phyloP scores from a whole-genome alignment of 2,888 invertebrate genomes.

The Drosophila algonquin region DNA sequence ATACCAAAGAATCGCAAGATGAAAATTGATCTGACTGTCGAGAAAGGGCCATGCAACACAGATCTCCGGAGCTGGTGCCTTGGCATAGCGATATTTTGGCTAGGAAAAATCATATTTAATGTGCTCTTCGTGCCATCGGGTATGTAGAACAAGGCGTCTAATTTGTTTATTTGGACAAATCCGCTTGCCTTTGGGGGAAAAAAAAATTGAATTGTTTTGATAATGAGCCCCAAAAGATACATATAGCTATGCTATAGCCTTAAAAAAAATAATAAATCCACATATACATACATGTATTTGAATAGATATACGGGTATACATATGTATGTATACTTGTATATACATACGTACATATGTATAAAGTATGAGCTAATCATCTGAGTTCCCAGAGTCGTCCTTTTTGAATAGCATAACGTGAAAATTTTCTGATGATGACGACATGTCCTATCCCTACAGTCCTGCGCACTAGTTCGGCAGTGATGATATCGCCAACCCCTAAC shows the following conservation, averaged over 20 bases:
- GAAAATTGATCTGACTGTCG: slow-evolving; percentile 70
- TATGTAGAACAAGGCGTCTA: slow-evolving; percentile 36
- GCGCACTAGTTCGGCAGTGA: too few relatives aligned
- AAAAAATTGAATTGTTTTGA: background rate
- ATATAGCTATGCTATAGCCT: slow-evolving; percentile 9
- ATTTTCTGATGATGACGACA: slow-evolving; percentile 58
- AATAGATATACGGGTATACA: background rate
- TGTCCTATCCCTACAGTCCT: slow-evolving; percentile 16
- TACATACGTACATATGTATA: slow-evolving; percentile 44
- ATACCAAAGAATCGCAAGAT: slow-evolving; percentile 41
- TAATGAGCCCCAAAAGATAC: background rate
- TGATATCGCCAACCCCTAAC: too few relatives aligned
- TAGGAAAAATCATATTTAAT: slow-evolving; percentile 46
- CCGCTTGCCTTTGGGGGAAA: background rate
- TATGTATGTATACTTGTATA: background rate
- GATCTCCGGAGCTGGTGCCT: slow-evolving; percentile 69
- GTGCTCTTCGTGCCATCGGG: slow-evolving; percentile 58
- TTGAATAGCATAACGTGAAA: slow-evolving; percentile 40
- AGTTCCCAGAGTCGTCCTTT: slow-evolving; percentile 42
- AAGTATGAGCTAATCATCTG: slow-evolving; percentile 64
- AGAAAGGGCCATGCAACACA: slow-evolving; percentile 66
- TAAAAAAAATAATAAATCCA: slow-evolving; percentile 6
- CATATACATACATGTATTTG: slow-evolving; percentile 12
- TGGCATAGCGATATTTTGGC: slow-evolving; percentile 65
- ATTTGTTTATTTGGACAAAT: slow-evolving; percentile 24